A percentile compares a stretch with the other conserved stretches of the same genome.
Evolutionary conservation across 2,797 vertebrate species (phyloP).

Genomic region (Gallirallus australis): DNA sequence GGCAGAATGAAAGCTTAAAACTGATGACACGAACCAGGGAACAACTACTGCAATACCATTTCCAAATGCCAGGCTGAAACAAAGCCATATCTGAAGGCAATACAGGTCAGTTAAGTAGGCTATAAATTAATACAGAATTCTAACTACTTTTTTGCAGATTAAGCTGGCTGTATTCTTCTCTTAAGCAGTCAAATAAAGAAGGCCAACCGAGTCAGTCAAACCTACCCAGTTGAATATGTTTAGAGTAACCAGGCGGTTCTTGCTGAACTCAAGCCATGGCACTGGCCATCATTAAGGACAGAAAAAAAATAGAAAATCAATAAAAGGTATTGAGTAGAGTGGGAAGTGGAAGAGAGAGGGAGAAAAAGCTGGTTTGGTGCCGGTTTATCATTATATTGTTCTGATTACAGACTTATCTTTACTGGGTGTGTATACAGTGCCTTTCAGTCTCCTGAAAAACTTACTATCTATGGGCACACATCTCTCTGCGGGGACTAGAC

Average conservation of each 20-base stretch:
- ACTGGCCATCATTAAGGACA: neutral
- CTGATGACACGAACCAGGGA: neutral
- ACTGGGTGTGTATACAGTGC: neutral
- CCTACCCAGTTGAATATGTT: neutral
- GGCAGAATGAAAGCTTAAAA: neutral
- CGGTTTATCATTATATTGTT: neutral
- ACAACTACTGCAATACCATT: neutral
- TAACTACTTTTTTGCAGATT: neutral
- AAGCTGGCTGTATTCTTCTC: neutral
- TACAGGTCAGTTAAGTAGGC: neutral
- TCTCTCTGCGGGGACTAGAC: neutral
- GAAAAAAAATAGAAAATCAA: neutral
- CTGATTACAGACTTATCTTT: neutral
- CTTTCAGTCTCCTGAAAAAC: neutral
- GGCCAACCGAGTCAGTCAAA: neutral
- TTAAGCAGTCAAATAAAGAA: neutral
- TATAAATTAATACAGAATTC: neutral
- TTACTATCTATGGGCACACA: neutral
- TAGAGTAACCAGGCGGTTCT: rapidly evolving
- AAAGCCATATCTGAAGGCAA: neutral
- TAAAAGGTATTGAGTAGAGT: neutral
- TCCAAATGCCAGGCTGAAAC: neutral
- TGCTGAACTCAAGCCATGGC: neutral
- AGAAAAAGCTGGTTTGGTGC: neutral
- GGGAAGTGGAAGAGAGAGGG: neutral